Evolutionary conservation across 2,888 invertebrate species (phyloP), one percentile per base, ranked within the genome.

Genomic region (Oscheius myriophilus): DNA sequence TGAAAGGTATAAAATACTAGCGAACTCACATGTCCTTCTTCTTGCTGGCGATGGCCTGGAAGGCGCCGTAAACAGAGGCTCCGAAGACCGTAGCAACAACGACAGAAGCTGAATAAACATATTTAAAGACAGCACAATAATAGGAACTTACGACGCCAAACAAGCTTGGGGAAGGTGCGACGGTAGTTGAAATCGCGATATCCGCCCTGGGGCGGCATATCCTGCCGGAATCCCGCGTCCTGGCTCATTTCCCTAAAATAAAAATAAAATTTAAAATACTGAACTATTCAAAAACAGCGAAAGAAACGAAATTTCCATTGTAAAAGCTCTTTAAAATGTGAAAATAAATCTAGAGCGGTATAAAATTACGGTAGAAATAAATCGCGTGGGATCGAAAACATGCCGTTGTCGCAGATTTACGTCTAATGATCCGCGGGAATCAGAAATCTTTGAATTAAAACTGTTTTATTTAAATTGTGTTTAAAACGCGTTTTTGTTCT

Each of bases 181-280:
- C 83, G 81, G 83, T 84, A 88, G 59, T 87, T 85, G 73, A 95
- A 92, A 23, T 92, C 90, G 76, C 91, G 90, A 87, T 95, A 96
- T 79, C 96, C 96, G 86, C 95, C 95, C 66, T 90, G 88, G 73
- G 96, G 96, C 85, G 96, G 96, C 91, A 96, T 90, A 89, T 96
- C 96, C 89, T 96, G 96, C 21, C 59, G 49, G 49, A 62, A 26
- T 16, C 57, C 57, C 4, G 57, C 43, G 4, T 57, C 57, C 43
- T 42, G 61, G 61, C 61, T 49, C 61, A 61, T 61, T 49, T n/a
- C 61, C 61, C 25, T 6, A 25, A 46, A 57, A 41, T 42, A n/a
- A 45, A 11, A 42, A 59, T 46, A 25, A 12, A 42, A 58, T 52
- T 18, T 6, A 33, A 3, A 33, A 6, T 33, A 33, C 9, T 33